Percentiles rank a stretch among this genome's conserved stretches.
Conservation (phyloP, 2,113 vertebrate genomes). For the Cinclus mexicanus region DNA sequence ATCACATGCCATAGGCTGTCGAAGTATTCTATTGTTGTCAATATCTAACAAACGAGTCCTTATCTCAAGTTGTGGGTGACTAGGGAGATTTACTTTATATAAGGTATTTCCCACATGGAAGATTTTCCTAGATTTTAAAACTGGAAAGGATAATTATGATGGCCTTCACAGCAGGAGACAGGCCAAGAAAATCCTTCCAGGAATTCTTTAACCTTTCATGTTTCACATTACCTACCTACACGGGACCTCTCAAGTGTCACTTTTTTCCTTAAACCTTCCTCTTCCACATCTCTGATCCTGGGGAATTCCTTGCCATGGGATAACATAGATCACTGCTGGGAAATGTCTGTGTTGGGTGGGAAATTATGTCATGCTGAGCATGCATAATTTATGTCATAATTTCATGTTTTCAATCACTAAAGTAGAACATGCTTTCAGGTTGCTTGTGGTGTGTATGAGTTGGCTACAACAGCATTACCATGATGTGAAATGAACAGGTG, state of each 20-base stretch:
- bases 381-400: too few relatives aligned
- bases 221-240: background rate
- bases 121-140: background rate
- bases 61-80: background rate
- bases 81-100: background rate
- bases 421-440: background rate
- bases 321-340: background rate
- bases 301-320: background rate
- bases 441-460: background rate
- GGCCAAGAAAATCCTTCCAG: background rate
- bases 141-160: background rate
- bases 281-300: background rate
- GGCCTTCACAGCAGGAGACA: background rate
- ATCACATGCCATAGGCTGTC: background rate
- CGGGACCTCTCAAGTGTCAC: background rate
- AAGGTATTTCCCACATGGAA: background rate
- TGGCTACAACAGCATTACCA: fast-evolving
- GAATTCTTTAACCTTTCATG: background rate
- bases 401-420: background rate
- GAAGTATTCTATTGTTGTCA: background rate
- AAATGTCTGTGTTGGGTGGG: background rate
- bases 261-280: background rate
- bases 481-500: background rate
- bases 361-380: background rate
- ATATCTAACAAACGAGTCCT: background rate